Evolutionary conservation across 1,140 invertebrate genomes (phyloP).

Genomic region (Drosophila eugracilis): DNA sequence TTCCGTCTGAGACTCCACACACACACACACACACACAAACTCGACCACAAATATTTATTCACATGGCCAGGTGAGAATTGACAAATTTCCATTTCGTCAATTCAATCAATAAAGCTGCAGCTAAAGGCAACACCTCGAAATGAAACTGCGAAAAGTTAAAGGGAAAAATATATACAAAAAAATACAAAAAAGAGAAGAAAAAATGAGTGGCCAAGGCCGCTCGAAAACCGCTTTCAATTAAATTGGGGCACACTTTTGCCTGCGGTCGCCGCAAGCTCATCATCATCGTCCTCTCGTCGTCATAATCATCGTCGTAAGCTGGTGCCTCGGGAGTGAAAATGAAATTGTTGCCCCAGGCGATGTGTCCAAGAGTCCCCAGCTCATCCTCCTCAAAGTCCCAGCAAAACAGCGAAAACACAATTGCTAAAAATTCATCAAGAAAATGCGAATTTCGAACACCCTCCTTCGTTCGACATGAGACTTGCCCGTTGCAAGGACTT

Average conservation of each 20-base stretch:
- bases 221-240: constrained; percentile 81
- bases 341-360: constrained; percentile 66
- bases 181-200: constrained; percentile 1
- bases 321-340: constrained; percentile 76
- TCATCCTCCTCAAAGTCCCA: constrained; percentile 39
- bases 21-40: constrained; percentile 8
- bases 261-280: constrained; percentile 58
- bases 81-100: constrained; percentile 82
- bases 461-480: no score
- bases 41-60: constrained; percentile 55
- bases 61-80: constrained; percentile 72
- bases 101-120: constrained; percentile 65
- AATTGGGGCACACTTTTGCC: constrained; percentile 82
- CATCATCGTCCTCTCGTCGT: constrained; percentile 34
- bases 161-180: no score
- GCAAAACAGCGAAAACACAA: neutral
- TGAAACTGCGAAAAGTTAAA: neutral
- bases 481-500: no score
- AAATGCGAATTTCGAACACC: no score
- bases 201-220: constrained; percentile 59
- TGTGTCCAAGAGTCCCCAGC: constrained; percentile 16
- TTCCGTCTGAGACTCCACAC: constrained; percentile 2
- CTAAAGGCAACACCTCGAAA: constrained; percentile 28
- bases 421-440: no score
- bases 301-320: constrained; percentile 22